Evolutionary conservation across 2,888 invertebrate species (phyloP).

Genomic region (Pandemis heparana): DNA sequence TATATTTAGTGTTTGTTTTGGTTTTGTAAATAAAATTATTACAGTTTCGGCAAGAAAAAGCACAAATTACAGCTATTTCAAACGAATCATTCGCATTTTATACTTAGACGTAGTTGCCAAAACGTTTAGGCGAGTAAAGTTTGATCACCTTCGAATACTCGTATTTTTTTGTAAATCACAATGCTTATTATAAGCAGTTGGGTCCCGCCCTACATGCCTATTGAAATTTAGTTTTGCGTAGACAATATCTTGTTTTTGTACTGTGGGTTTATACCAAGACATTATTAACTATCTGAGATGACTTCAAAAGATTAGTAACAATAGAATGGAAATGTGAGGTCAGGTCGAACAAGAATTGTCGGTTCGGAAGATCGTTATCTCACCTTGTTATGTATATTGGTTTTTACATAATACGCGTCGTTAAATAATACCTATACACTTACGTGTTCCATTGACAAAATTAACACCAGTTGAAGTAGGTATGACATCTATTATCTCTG

Average conservation of each 20-base stretch:
- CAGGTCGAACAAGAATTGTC: not conserved
- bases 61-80: no score
- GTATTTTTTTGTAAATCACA: no score
- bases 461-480: not conserved
- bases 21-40: no score
- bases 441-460: no score
- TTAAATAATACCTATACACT: not conserved
- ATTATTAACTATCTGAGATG: not conserved
- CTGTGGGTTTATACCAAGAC: not conserved
- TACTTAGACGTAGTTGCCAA: no score
- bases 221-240: not conserved
- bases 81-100: no score
- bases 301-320: conserved; percentile 3
- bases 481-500: not conserved
- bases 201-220: not conserved
- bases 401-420: not conserved
- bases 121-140: no score
- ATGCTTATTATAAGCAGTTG: not conserved
- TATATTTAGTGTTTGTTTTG: no score
- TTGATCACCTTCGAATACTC: no score
- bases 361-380: not conserved
- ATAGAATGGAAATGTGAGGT: conserved; percentile 4
- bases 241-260: not conserved
- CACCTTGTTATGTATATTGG: not conserved
- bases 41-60: no score